Conservation (phyloP, 2,888 invertebrate genomes). For the Ernsta delagoae region DNA sequence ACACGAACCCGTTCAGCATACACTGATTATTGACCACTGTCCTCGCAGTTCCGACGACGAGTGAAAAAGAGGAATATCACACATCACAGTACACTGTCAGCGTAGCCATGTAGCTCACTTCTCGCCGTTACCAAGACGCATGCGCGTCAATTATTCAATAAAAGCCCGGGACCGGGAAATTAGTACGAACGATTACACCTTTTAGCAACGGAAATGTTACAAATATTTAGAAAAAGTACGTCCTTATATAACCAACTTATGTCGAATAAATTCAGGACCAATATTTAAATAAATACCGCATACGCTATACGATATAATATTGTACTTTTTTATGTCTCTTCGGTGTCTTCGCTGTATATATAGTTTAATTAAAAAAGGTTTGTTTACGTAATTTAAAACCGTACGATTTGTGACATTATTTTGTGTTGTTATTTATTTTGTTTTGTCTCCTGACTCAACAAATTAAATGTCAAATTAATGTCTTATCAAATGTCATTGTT, state of each 20-base stretch:
- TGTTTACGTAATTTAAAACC: no score
- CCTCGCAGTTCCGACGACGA: slow-evolving; percentile 40
- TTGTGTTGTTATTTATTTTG: no score
- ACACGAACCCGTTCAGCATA: slow-evolving; percentile 27
- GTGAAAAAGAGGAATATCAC: slow-evolving; percentile 39
- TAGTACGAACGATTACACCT: slow-evolving; percentile 20
- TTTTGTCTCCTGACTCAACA: no score
- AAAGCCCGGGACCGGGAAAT: slow-evolving; percentile 53
- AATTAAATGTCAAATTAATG: no score
- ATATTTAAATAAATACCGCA: no score
- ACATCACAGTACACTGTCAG: slow-evolving; percentile 33
- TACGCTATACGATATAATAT: no score
- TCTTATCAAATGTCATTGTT: no score
- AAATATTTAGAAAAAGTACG: slow-evolving; percentile 8
- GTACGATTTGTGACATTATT: no score
- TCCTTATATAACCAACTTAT: background rate
- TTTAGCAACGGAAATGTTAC: background rate
- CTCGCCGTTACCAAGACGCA: slow-evolving; percentile 60
- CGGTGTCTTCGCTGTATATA: no score
- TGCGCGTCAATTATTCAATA: slow-evolving; percentile 73
- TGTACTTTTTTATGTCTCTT: no score
- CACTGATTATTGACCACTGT: slow-evolving; percentile 35
- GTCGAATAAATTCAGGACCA: no score
- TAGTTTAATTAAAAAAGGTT: no score
- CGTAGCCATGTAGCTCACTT: slow-evolving; percentile 58